Conservation (phyloP, 2,888 invertebrate genomes). For the Bombylius major region DNA sequence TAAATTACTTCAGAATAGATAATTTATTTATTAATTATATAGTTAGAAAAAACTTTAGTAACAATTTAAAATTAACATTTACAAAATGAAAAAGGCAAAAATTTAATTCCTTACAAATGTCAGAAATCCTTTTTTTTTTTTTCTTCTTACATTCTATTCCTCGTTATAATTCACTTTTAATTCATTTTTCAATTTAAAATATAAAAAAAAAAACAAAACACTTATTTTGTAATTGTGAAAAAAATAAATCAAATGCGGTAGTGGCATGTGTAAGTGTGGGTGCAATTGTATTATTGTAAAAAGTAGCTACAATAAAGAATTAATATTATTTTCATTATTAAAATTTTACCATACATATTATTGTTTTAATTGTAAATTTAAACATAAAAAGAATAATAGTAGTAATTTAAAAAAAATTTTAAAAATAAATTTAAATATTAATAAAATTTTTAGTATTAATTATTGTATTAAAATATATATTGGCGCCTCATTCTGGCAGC, state of each 20-base stretch:
- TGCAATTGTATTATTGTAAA: not conserved
- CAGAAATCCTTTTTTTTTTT: not conserved
- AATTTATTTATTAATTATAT: too few relatives aligned
- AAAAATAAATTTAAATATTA: too few relatives aligned
- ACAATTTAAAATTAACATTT: too few relatives aligned
- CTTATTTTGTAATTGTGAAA: not conserved
- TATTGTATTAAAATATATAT: slow-evolving; percentile 4
- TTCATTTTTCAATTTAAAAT: not conserved
- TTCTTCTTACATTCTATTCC: not conserved
- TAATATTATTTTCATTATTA: not conserved
- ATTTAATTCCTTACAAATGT: too few relatives aligned
- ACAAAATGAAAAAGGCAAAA: too few relatives aligned
- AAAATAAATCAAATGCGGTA: slow-evolving; percentile 13
- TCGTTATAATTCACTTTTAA: not conserved
- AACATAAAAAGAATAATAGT: not conserved
- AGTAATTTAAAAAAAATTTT: not conserved
- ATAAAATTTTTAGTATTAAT: not conserved
- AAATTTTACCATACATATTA: not conserved
- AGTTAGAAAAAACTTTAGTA: too few relatives aligned
- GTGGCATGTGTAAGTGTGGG: slow-evolving; percentile 17
- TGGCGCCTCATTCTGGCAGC: slow-evolving; percentile 37
- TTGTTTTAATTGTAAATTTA: not conserved
- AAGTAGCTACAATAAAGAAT: not conserved
- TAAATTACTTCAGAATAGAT: too few relatives aligned
- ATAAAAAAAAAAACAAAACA: too few relatives aligned